Evolutionary conservation across 2,888 invertebrate genomes (phyloP).

Genomic region (Drymonia ruficornis): DNA sequence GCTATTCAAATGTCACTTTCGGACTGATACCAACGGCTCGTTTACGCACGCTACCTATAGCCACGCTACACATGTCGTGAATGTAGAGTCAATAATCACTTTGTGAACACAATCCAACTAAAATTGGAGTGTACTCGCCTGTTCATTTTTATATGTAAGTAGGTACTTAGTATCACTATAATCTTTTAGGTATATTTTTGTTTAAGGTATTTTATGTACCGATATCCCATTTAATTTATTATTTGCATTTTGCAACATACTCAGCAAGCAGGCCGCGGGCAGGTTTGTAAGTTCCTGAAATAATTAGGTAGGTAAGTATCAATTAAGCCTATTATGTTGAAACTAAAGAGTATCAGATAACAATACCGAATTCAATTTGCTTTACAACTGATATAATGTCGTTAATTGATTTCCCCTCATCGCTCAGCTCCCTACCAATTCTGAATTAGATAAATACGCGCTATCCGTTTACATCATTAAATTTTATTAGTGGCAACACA

Average conservation of each 20-base stretch:
- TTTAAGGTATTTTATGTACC: no score
- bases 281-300: no score
- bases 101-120: background rate
- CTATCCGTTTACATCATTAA: slow-evolving; percentile 85
- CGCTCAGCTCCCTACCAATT: slow-evolving; percentile 60
- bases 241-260: no score
- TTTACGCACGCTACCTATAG: slow-evolving; percentile 18
- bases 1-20: slow-evolving; percentile 61
- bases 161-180: no score
- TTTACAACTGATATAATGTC: slow-evolving; percentile 67
- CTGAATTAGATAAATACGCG: slow-evolving; percentile 78
- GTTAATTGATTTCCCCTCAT: slow-evolving; percentile 78
- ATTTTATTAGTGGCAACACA: slow-evolving; percentile 82
- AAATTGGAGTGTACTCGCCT: background rate
- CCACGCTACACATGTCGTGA: slow-evolving; percentile 6
- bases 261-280: no score
- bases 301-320: no score
- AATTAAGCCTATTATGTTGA: slow-evolving; percentile 11
- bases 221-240: no score
- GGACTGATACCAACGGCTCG: slow-evolving; percentile 46
- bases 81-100: slow-evolving; percentile 9
- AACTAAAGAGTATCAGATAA: slow-evolving; percentile 62
- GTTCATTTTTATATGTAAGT: no score
- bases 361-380: slow-evolving; percentile 61
- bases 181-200: no score